These are phyloP conservation scores for Stegophylla sp. DNA, from an alignment of 2,888 invertebrate species.

Conservation along the genomic window DNA sequence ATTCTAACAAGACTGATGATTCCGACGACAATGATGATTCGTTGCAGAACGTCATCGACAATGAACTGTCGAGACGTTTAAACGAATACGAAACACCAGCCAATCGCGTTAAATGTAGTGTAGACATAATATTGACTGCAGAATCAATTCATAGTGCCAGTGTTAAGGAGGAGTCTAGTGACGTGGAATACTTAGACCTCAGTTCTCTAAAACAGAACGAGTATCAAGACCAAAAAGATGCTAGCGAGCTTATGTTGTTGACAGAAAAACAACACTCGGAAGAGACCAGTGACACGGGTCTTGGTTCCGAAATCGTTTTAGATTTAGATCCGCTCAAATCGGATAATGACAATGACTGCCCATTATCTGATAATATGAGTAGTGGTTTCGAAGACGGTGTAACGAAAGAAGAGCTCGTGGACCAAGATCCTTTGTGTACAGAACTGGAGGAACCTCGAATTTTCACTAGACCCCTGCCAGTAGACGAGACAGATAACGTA, in stretches of 20 bases:
- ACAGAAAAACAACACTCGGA: constrained; percentile 37
- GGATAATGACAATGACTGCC: constrained; percentile 26
- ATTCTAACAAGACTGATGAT: constrained; percentile 52
- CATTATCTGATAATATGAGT: constrained; percentile 39
- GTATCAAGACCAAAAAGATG: constrained; percentile 35
- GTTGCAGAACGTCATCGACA: constrained; percentile 43
- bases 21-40: constrained; percentile 40
- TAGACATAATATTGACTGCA: constrained; percentile 42
- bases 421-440: neutral
- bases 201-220: constrained; percentile 16
- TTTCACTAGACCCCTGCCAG: constrained; percentile 41
- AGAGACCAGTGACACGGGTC: constrained; percentile 32
- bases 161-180: neutral
- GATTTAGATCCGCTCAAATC: constrained; percentile 5
- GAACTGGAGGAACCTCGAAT: constrained; percentile 44
- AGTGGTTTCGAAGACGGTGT: constrained; percentile 27
- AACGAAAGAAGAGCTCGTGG: neutral
- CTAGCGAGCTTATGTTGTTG: constrained; percentile 30
- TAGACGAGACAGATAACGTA: constrained; percentile 44
- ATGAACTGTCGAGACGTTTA: constrained; percentile 44
- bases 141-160: constrained; percentile 40
- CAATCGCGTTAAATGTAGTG: constrained; percentile 31
- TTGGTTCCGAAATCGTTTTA: constrained; percentile 22
- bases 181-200: constrained; percentile 25
- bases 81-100: constrained; percentile 20